A percentile compares a stretch with the other conserved stretches of the same genome.
Conservation (phyloP, 2,797 vertebrate species). For the Acomys russatus region DNA sequence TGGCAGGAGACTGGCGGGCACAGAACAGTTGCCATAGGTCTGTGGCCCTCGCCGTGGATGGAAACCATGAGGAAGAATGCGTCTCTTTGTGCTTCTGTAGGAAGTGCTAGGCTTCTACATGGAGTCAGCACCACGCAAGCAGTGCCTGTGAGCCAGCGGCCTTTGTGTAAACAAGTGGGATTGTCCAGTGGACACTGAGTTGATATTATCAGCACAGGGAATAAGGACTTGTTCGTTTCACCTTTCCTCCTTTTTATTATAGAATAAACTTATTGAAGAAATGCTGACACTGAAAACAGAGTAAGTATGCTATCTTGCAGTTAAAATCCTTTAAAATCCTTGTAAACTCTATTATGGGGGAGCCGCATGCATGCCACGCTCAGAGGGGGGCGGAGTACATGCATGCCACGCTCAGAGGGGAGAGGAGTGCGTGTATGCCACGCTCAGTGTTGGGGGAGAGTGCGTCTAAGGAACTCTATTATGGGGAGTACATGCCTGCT, state of each 20-base stretch:
- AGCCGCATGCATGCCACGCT: not conserved
- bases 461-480: no score
- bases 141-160: not conserved
- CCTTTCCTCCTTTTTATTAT: constrained; percentile 75
- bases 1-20: not conserved
- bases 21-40: not conserved
- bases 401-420: no score
- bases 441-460: not conserved
- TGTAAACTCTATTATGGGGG: not conserved
- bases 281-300: constrained; percentile 90
- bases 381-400: no score
- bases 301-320: constrained; percentile 89
- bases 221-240: not conserved
- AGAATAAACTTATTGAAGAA: constrained; percentile 91
- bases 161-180: not conserved
- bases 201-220: constrained; percentile 4
- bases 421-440: no score
- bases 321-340: constrained; percentile 14
- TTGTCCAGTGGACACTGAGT: not conserved
- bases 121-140: not conserved
- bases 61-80: not conserved
- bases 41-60: not conserved
- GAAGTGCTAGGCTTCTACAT: not conserved
- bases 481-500: no score
- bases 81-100: not conserved